Conservation (phyloP, 2,888 invertebrate species). For the Amphipyra berbera region DNA sequence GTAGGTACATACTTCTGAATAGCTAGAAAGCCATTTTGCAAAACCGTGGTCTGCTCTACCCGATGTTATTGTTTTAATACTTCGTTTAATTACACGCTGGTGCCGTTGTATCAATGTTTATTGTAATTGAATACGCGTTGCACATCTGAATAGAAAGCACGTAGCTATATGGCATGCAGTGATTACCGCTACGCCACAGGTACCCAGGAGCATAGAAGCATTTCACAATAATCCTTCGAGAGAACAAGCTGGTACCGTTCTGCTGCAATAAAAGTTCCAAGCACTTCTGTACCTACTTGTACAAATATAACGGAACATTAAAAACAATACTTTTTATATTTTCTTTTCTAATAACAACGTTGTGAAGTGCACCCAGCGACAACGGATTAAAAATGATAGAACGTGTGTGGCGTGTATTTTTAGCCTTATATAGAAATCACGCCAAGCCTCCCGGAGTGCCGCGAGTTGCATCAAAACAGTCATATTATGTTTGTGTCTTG, state of each 20-base stretch:
- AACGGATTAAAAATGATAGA: conserved; percentile 63
- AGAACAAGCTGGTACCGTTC: conserved; percentile 32
- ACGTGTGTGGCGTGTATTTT: conserved; percentile 68
- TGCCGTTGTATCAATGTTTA: conserved; percentile 20
- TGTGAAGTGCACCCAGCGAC: conserved; percentile 39
- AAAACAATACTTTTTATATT: background rate
- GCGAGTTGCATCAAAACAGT: conserved; percentile 66
- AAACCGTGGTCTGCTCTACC: conserved; percentile 17
- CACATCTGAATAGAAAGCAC: conserved; percentile 69
- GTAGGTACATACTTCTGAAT: conserved; percentile 2
- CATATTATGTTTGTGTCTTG: conserved; percentile 63
- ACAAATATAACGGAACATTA: background rate
- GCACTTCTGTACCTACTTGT: background rate
- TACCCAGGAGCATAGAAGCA: conserved; percentile 40
- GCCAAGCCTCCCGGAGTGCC: conserved; percentile 69
- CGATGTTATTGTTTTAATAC: conserved; percentile 17
- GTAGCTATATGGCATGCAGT: conserved; percentile 58
- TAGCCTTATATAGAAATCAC: conserved; percentile 75
- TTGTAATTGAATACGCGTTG: conserved; percentile 62
- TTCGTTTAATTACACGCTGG: conserved; percentile 21
- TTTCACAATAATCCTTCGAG: conserved; percentile 60
- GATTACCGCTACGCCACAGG: conserved; percentile 61
- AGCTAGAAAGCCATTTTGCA: conserved; percentile 22
- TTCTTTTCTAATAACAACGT: conserved; percentile 2
- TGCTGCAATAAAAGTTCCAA: background rate